These are phyloP conservation scores for Colaptes auratus DNA, from an alignment of 2,113 vertebrate genomes.

Conservation along the genomic window DNA sequence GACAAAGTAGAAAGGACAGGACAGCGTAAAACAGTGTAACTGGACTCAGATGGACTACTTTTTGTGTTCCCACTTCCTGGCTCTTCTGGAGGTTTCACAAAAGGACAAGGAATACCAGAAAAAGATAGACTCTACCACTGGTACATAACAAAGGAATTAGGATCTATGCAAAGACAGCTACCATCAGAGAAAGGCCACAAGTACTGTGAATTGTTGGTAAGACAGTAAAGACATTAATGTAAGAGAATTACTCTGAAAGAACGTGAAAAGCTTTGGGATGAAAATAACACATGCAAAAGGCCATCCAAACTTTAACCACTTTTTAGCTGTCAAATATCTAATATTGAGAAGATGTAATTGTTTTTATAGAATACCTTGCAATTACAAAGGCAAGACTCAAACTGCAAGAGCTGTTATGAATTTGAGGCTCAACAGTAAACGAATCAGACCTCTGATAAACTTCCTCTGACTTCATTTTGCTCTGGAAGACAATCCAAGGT, in stretches of 20 bases:
- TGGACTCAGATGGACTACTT: not conserved
- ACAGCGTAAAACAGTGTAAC: not conserved
- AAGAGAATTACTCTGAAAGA: not conserved
- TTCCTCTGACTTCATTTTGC: not conserved
- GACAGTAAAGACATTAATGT: not conserved
- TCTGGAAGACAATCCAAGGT: not conserved
- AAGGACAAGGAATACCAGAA: slow-evolving; percentile 3
- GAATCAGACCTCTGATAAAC: not conserved
- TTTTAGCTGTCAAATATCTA: not conserved
- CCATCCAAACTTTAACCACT: not conserved
- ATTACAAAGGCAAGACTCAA: not conserved
- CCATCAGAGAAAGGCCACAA: not conserved
- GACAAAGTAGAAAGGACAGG: not conserved
- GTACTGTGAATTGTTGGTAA: not conserved
- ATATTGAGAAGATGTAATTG: not conserved
- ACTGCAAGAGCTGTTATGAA: not conserved
- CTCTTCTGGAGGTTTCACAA: not conserved
- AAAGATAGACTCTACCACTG: not conserved
- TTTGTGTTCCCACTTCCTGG: not conserved
- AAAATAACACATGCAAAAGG: not conserved
- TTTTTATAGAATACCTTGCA: not conserved
- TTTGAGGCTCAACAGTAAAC: not conserved
- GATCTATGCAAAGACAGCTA: not conserved
- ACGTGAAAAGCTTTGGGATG: not conserved
- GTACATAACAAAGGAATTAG: not conserved